A percentile compares a stretch with the other conserved stretches of the same genome.
Conservation (phyloP, 37 sponge, comb jelly and placozoan genomes). For the Beroe forskalii region DNA sequence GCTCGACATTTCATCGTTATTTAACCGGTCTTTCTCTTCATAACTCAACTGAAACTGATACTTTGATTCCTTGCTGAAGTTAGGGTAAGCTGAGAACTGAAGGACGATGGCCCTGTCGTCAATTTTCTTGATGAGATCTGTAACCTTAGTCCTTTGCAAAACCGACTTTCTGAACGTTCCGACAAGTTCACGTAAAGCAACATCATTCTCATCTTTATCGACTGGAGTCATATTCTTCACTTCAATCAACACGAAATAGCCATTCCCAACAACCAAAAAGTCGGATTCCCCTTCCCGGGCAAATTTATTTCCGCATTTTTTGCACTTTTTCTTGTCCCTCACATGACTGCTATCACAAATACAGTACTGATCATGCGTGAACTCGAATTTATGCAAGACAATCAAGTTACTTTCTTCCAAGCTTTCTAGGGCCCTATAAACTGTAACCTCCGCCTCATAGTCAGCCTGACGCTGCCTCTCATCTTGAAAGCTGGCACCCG, state of each 20-base stretch:
- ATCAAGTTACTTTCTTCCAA: background rate
- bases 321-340: background rate
- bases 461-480: background rate
- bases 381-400: constrained; percentile 12
- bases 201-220: background rate
- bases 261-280: background rate
- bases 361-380: background rate
- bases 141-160: background rate
- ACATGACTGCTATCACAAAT: background rate
- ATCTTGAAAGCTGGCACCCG: background rate
- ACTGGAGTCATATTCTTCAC: background rate
- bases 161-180: background rate
- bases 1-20: too few relatives aligned
- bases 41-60: background rate
- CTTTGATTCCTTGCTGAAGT: background rate
- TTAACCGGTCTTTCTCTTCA: too few relatives aligned
- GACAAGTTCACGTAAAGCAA: background rate
- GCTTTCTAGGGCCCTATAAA: background rate
- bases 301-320: background rate
- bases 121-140: background rate
- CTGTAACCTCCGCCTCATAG: constrained; percentile 5
- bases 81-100: background rate
- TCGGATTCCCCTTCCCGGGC: background rate
- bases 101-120: background rate
- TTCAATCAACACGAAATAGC: background rate